Evolutionary conservation across 2,888 invertebrate species (phyloP).

Genomic region (Mylabris sibirica): DNA sequence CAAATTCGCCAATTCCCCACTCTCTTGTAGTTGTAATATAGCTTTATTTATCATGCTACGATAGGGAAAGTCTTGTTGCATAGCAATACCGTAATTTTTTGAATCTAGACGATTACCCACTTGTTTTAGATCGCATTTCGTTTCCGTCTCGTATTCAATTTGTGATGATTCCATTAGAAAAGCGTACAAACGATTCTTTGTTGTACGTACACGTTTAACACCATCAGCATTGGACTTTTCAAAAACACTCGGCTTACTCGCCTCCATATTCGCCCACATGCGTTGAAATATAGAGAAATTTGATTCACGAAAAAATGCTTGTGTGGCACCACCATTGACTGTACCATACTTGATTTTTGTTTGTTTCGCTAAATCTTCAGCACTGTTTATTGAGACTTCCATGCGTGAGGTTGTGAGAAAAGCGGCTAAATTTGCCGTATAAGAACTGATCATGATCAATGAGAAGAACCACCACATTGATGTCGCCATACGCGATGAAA

Average conservation of each 20-base stretch:
- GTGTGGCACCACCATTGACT: constrained; percentile 88
- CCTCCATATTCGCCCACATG: constrained; percentile 72
- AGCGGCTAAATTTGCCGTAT: constrained; percentile 94
- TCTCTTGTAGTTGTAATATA: constrained; percentile 89
- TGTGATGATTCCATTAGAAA: constrained; percentile 97
- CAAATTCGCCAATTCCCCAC: constrained; percentile 78
- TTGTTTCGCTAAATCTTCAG: constrained; percentile 91
- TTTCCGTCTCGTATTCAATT: constrained; percentile 89
- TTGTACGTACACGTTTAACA: constrained; percentile 80
- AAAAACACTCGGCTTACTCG: constrained; percentile 82
- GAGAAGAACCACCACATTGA: constrained; percentile 93
- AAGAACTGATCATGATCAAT: constrained; percentile 90
- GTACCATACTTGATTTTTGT: constrained; percentile 94
- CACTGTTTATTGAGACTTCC: constrained; percentile 87
- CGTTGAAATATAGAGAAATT: constrained; percentile 49
- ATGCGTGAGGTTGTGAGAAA: constrained; percentile 89
- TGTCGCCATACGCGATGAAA: constrained; percentile 86
- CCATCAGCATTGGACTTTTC: constrained; percentile 85
- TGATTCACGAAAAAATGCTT: constrained; percentile 83
- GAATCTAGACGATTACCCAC: constrained; percentile 84
- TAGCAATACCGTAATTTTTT: constrained; percentile 93
- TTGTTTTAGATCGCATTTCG: constrained; percentile 84
- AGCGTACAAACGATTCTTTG: constrained; percentile 83
- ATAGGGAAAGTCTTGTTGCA: constrained; percentile 83
- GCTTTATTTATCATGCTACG: constrained; percentile 86